Evolutionary conservation across 2,888 invertebrate genomes (phyloP).

Genomic region (Poecilobothrus nobilitatus): DNA sequence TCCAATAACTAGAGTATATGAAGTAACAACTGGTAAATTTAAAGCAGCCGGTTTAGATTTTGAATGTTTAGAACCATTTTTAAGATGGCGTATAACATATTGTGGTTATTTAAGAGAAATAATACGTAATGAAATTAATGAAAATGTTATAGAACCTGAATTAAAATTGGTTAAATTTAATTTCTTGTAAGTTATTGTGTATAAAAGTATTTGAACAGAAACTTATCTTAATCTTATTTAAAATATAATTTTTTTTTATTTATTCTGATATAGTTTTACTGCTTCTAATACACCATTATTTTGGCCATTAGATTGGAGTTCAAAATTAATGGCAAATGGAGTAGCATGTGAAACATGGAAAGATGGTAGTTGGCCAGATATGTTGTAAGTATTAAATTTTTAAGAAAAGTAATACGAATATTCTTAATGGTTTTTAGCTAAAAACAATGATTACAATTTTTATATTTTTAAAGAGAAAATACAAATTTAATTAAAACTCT

Average conservation of each 20-base stretch:
- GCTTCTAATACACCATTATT: constrained; percentile 45
- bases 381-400: constrained; percentile 44
- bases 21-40: constrained; percentile 48
- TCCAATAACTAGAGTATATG: constrained; percentile 47
- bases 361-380: constrained; percentile 48
- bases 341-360: constrained; percentile 53
- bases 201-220: constrained; percentile 15
- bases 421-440: too few relatives aligned
- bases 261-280: constrained; percentile 46
- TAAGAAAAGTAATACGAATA: too few relatives aligned
- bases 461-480: too few relatives aligned
- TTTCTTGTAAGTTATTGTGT: constrained; percentile 49
- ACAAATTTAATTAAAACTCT: too few relatives aligned
- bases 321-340: constrained; percentile 48
- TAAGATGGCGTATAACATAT: constrained; percentile 55
- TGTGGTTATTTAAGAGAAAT: constrained; percentile 57
- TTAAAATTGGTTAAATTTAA: constrained; percentile 48
- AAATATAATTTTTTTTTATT: too few relatives aligned
- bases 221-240: too few relatives aligned
- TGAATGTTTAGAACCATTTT: constrained; percentile 53
- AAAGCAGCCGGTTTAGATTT: constrained; percentile 53
- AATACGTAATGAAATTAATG: constrained; percentile 33
- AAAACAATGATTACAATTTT: too few relatives aligned
- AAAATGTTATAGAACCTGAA: constrained; percentile 34
- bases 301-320: constrained; percentile 51